phyloP scores from a whole-genome alignment of 2,797 vertebrate species.

The Trachops cirrhosus region DNA sequence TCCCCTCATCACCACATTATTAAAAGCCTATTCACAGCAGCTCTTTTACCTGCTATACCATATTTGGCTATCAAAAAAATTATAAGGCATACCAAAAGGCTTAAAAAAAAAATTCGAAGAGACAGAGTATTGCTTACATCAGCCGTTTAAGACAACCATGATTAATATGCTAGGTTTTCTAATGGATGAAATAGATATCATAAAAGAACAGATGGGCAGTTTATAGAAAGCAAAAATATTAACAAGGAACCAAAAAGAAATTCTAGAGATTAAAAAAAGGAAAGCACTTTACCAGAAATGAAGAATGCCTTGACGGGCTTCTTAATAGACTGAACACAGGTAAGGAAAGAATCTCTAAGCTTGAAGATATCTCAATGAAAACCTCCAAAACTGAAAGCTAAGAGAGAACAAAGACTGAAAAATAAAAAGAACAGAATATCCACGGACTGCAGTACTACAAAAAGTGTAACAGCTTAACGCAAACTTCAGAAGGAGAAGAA shows the following conservation, averaged over 20 bases:
- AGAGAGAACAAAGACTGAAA: neutral
- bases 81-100: neutral
- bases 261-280: neutral
- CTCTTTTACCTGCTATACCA: neutral
- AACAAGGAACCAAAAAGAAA: neutral
- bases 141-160: neutral
- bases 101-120: neutral
- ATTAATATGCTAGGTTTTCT: neutral
- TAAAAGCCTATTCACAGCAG: neutral
- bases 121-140: neutral
- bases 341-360: neutral
- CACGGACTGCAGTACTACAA: neutral
- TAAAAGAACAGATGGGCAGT: neutral
- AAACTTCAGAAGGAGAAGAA: neutral
- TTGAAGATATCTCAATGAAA: neutral
- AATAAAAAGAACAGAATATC: neutral
- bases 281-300: neutral
- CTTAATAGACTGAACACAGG: neutral
- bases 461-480: neutral
- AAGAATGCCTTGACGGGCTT: neutral
- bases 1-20: neutral
- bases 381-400: neutral
- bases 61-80: neutral
- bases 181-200: neutral
- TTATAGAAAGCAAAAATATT: neutral